These are phyloP conservation scores for Zaprionus davidi DNA, from an alignment of 1,140 invertebrate species.

Conservation along the genomic window DNA sequence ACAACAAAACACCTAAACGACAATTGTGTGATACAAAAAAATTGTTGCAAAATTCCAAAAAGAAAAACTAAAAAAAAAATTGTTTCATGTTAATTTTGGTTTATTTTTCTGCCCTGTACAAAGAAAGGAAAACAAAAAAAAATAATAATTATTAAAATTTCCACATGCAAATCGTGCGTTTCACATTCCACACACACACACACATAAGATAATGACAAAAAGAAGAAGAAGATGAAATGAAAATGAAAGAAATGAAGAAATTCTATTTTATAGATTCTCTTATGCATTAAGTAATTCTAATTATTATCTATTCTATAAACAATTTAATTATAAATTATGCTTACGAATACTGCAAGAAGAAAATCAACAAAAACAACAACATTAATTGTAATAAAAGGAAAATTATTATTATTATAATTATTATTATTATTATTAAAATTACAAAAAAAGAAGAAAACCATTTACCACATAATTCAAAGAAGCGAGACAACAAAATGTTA, in stretches of 20 bases:
- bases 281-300: constrained; percentile 80
- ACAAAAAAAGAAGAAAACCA: constrained; percentile 44
- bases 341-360: constrained; percentile 57
- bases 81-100: constrained; percentile 54
- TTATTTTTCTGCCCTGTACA: constrained; percentile 56
- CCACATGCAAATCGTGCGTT: neutral
- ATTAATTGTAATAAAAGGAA: constrained; percentile 74
- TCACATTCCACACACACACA: constrained; percentile 20
- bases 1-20: constrained; percentile 45
- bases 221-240: constrained; percentile 34
- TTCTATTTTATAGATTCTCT: constrained; percentile 81
- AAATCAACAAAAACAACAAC: constrained; percentile 41
- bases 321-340: constrained; percentile 83
- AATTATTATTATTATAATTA: constrained; percentile 49
- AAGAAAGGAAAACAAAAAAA: constrained; percentile 17
- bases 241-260: constrained; percentile 52
- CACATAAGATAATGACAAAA: neutral
- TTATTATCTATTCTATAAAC: constrained; percentile 83
- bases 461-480: constrained; percentile 60
- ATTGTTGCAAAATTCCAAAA: constrained; percentile 62
- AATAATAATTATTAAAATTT: constrained; percentile 1
- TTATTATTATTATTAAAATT: constrained; percentile 50
- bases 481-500: constrained; percentile 72
- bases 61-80: constrained; percentile 7
- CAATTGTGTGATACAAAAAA: constrained; percentile 80